These are phyloP conservation scores for Drosophila pseudotalamancana DNA, from an alignment of 2,888 invertebrate species.

Conservation along the genomic window DNA sequence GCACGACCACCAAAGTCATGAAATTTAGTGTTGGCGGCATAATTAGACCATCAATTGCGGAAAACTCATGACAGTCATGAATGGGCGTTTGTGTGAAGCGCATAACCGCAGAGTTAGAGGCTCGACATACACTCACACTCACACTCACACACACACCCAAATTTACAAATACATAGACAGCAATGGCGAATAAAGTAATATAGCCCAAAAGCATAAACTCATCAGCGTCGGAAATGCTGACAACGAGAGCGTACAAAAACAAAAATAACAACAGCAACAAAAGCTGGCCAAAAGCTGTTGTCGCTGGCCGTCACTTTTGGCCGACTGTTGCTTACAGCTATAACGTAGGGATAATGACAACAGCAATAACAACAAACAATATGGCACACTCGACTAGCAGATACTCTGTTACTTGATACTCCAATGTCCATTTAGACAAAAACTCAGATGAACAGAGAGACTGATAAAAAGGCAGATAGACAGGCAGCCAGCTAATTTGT, in stretches of 20 bases:
- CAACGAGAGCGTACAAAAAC: conserved; percentile 48
- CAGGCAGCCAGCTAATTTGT: too few relatives aligned
- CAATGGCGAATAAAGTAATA: conserved; percentile 71
- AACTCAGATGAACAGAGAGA: neutral
- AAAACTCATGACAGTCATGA: conserved; percentile 81
- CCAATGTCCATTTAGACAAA: too few relatives aligned
- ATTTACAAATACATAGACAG: too few relatives aligned
- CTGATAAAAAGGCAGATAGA: neutral
- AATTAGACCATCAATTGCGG: conserved; percentile 84
- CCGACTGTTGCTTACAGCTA: conserved; percentile 66
- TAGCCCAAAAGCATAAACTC: conserved; percentile 79
- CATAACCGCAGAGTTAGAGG: conserved; percentile 52
- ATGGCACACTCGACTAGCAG: neutral
- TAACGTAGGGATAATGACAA: conserved; percentile 31
- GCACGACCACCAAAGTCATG: conserved; percentile 71
- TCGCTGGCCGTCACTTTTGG: conserved; percentile 48
- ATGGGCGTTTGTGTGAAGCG: conserved; percentile 51
- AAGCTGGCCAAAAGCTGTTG: conserved; percentile 57
- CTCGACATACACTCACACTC: conserved; percentile 8
- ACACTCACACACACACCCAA: conserved; percentile 19
- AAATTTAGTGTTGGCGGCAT: conserved; percentile 81
- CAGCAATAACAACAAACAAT: conserved; percentile 29
- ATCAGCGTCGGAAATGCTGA: conserved; percentile 74
- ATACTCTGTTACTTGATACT: neutral
- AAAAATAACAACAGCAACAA: conserved; percentile 35